phyloP scores from a whole-genome alignment of 2,888 invertebrate genomes.

The Hypomecis atomaria region DNA sequence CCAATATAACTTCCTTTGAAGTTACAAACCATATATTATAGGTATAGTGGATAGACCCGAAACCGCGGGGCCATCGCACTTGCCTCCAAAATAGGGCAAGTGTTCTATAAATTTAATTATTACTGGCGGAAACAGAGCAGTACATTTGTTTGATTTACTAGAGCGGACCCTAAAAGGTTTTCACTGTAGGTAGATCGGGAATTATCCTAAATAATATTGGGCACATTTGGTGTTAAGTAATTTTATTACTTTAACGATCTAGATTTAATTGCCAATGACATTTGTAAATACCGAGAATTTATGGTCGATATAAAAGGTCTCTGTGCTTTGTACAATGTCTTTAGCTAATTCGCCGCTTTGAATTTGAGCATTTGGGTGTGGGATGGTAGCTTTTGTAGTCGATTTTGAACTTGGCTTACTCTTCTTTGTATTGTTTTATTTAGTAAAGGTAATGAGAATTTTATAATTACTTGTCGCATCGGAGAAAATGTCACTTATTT shows the following conservation, averaged over 20 bases:
- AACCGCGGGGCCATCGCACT: not conserved
- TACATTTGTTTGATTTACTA: conserved; percentile 15
- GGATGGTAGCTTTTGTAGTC: not conserved
- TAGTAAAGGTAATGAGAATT: too few species aligned
- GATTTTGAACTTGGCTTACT: not conserved
- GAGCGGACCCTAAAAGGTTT: conserved; percentile 19
- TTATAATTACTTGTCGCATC: too few species aligned
- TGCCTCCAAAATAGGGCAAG: conserved; percentile 8
- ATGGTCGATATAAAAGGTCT: conserved; percentile 16
- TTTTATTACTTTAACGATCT: conserved; percentile 4
- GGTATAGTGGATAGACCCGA: not conserved
- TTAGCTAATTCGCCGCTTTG: conserved; percentile 7
- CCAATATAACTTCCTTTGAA: not conserved
- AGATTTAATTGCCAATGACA: conserved; percentile 30
- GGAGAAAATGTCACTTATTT: too few species aligned
- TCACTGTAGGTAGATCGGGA: conserved; percentile 14
- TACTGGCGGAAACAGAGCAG: conserved; percentile 3
- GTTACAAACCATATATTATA: not conserved
- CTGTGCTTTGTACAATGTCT: conserved; percentile 7
- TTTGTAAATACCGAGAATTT: conserved; percentile 29
- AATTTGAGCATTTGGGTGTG: conserved; percentile 6
- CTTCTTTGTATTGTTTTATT: too few species aligned
- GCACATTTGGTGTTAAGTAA: conserved; percentile 4
- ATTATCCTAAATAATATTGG: not conserved
- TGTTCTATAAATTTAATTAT: conserved; percentile 14